These are phyloP conservation scores for Lapara coniferarum DNA, from an alignment of 2,888 invertebrate species.

Conservation along the genomic window DNA sequence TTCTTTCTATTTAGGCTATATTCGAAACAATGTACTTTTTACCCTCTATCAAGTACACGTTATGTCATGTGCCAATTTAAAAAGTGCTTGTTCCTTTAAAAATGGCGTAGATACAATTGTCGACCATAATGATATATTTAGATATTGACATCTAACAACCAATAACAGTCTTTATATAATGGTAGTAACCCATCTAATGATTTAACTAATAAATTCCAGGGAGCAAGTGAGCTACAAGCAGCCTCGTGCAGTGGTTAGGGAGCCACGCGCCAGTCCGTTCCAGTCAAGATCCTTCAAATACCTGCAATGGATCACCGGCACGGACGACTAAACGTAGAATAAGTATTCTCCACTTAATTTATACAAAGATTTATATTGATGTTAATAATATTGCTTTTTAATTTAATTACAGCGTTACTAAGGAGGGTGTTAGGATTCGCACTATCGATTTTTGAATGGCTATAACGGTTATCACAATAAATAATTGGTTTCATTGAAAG, in stretches of 20 bases:
- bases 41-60: no score
- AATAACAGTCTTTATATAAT: background rate
- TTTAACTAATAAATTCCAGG: constrained; percentile 58
- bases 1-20: no score
- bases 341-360: constrained; percentile 6
- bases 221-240: constrained; percentile 71
- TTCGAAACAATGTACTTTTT: no score
- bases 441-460: background rate
- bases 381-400: constrained; percentile 27
- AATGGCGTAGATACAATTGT: no score
- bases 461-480: background rate
- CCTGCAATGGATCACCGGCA: constrained; percentile 82
- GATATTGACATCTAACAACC: background rate
- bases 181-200: no score
- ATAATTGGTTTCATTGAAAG: background rate
- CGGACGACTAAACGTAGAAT: constrained; percentile 63
- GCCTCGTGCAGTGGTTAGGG: constrained; percentile 57
- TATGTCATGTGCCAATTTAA: no score
- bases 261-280: constrained; percentile 70
- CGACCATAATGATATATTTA: background rate
- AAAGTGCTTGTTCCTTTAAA: no score
- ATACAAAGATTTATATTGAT: constrained; percentile 34
- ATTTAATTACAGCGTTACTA: background rate
- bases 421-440: constrained; percentile 16
- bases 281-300: constrained; percentile 83